A percentile compares a stretch with the other conserved stretches of the same genome.
Conservation (phyloP, 1,140 invertebrate genomes). For the Glomeris maerens region DNA sequence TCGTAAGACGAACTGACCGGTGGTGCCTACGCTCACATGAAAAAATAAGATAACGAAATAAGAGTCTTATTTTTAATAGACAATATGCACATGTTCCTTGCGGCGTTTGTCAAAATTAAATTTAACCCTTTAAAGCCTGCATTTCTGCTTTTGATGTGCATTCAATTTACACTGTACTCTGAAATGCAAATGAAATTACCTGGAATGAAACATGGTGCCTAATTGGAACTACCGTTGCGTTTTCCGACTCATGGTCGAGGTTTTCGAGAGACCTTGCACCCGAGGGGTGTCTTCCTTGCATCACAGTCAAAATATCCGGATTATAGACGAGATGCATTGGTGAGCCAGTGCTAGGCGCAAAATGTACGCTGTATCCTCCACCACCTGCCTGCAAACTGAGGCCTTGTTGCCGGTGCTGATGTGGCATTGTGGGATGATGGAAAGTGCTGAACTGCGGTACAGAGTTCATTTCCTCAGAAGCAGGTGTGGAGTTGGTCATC, state of each 20-base stretch:
- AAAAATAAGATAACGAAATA: conserved; percentile 13
- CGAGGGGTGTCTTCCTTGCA: conserved; percentile 39
- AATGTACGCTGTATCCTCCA: background rate
- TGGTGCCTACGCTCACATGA: conserved; percentile 17
- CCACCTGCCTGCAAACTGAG: too few species aligned
- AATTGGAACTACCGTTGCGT: too few species aligned
- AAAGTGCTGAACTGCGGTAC: background rate
- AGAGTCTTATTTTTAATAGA: too few species aligned
- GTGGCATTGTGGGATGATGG: background rate
- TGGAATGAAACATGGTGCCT: too few species aligned
- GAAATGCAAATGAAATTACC: too few species aligned
- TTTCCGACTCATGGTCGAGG: conserved; percentile 1
- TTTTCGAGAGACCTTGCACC: conserved; percentile 10
- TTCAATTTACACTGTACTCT: too few species aligned
- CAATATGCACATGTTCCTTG: too few species aligned
- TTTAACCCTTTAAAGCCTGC: too few species aligned
- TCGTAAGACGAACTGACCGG: conserved; percentile 11
- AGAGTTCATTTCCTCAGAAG: background rate
- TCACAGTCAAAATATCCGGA: conserved; percentile 51
- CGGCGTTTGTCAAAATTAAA: too few species aligned
- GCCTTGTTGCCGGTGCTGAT: background rate
- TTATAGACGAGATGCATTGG: conserved; percentile 32
- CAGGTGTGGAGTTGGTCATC: background rate
- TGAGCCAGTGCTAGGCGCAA: conserved; percentile 7
- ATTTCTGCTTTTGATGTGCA: too few species aligned